phyloP scores from a whole-genome alignment of 2,888 invertebrate genomes.

The Hetaerina titia region DNA sequence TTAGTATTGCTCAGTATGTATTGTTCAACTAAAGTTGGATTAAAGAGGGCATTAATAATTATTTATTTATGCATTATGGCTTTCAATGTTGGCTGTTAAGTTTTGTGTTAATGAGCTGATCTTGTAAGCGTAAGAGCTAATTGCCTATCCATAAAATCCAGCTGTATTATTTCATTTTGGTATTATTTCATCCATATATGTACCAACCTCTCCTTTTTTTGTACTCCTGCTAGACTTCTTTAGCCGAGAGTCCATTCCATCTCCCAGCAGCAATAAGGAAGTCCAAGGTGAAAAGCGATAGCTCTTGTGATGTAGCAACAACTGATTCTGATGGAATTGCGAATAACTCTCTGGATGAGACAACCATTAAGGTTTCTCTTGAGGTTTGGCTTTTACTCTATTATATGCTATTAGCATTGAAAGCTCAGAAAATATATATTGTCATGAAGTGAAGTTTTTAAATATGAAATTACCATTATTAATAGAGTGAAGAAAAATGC shows the following conservation, averaged over 20 bases:
- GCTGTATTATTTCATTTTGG: conserved; percentile 12
- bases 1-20: conserved; percentile 33
- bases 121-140: not conserved
- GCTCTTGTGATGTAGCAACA: conserved; percentile 50
- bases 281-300: conserved; percentile 61
- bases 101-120: not conserved
- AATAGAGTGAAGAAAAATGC: not conserved
- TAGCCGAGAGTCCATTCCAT: conserved; percentile 65
- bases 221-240: conserved; percentile 63
- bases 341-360: conserved; percentile 57
- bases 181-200: conserved; percentile 20
- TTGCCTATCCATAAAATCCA: not conserved
- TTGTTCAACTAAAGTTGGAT: not conserved
- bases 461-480: not conserved
- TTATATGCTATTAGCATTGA: conserved; percentile 34
- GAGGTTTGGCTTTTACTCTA: conserved; percentile 64
- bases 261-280: conserved; percentile 63
- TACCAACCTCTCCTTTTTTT: conserved; percentile 54
- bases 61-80: conserved; percentile 5
- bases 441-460: not conserved
- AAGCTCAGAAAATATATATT: not conserved
- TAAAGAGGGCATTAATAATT: not conserved
- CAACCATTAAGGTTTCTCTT: conserved; percentile 53
- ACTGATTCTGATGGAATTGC: conserved; percentile 57
- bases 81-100: conserved; percentile 34